Base-by-base conservation (phyloP, 2,113 vertebrate genomes). In the Sander lucioperca region DNA sequence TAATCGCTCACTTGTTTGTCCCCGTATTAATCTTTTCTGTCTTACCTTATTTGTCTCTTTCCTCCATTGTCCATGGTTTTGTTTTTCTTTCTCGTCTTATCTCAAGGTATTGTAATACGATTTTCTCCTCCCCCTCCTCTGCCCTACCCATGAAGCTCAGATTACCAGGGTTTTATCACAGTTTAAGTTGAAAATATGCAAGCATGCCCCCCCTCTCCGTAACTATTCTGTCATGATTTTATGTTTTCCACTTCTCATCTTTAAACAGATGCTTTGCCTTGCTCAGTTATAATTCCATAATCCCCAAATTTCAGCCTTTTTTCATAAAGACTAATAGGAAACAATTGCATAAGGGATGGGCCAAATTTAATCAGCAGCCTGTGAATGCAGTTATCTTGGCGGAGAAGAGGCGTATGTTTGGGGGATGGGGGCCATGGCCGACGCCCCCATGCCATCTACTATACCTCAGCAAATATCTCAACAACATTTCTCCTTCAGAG, bases 301-400 rank as follows among this genome's bases (percentile, higher is more conserved):
- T 94, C 89, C 92, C 88, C 88, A 94, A 95, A 94, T 94, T 91
- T 89, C 79, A 84, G 89, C 86, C 88, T 92, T 95, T 95, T 95
- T 93, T 95, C 93, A 95, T 93, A 89, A 94, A 94, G 91, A 94
- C 91, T 93, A 89, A 83, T 84, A 86, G 84, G 86, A 94, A 94
- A 93, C 92, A 94, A 95, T 94, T 90, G 90, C 70, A 48, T 80
- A 62, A 91, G 88, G 93, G 93, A 93, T 90, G 86, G 86, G 76
- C 66, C 69, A 89, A 93, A 94, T 94, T 87, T 90, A 94, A 96
- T 95, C 92, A 95, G 86, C 77, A 77, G 83, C 67, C 83, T 88
- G 87, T 83, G 88, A 94, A 94, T 88, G 78, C 83, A 94, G 89
- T 95, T 95, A 93, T 90, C 85, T 82, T 76, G 67, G 78, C 12